phyloP scores from a whole-genome alignment of 1,140 invertebrate genomes.

The Drepana arcuata region DNA sequence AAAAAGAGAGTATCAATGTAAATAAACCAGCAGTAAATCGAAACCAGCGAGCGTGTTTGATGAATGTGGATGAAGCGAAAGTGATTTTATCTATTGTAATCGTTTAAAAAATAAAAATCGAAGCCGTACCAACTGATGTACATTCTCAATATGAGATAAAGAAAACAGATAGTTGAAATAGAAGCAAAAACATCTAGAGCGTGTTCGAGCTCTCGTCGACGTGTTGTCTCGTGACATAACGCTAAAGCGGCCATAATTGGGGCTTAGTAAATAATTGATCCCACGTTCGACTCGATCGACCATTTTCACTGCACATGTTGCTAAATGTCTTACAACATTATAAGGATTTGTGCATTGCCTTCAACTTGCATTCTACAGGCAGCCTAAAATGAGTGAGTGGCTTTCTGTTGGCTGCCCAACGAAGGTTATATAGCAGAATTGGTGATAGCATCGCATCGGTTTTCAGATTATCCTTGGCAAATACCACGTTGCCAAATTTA shows the following conservation, averaged over 20 bases:
- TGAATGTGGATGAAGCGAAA: no score
- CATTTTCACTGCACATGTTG: conserved; percentile 12
- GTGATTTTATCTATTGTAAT: no score
- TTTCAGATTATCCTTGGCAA: no score
- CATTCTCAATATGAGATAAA: no score
- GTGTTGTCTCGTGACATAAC: conserved; percentile 27
- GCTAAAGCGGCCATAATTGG: conserved; percentile 24
- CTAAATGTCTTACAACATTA: conserved; percentile 16
- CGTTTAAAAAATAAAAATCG: no score
- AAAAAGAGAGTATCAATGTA: no score
- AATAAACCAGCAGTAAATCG: no score
- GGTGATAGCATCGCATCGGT: conserved; percentile 13
- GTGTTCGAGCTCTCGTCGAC: conserved; percentile 14
- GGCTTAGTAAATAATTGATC: conserved; percentile 50
- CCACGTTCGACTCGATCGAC: conserved; percentile 47
- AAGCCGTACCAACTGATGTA: no score
- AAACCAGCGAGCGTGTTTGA: no score
- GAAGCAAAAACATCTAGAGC: conserved; percentile 28
- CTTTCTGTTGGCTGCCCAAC: conserved; percentile 11
- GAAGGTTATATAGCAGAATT: conserved; percentile 11
- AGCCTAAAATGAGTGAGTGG: conserved; percentile 10
- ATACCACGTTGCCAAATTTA: no score
- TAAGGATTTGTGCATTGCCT: conserved; percentile 18
- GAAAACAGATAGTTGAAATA: no score
- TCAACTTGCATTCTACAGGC: conserved; percentile 13